Evolutionary conservation across 1,140 invertebrate genomes (phyloP).

Genomic region (Microplitis mediator): DNA sequence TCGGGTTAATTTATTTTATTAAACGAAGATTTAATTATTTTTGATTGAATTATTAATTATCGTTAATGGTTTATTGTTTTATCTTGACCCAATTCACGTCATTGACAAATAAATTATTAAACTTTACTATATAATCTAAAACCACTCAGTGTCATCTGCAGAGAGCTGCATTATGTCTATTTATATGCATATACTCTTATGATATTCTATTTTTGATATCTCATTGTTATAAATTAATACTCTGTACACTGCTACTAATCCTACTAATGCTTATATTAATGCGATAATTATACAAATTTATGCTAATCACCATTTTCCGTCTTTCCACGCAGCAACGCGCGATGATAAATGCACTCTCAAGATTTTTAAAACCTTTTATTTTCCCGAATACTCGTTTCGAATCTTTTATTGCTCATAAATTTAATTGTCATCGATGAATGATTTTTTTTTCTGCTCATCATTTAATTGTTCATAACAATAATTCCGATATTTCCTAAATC

Average conservation of each 20-base stretch:
- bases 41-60: neutral
- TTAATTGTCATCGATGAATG: too few relatives aligned
- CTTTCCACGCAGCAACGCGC: neutral
- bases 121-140: too few relatives aligned
- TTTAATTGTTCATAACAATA: too few relatives aligned
- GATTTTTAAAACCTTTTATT: neutral
- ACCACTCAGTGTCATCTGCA: too few relatives aligned
- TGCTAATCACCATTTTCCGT: neutral
- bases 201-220: too few relatives aligned
- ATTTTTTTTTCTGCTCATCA: too few relatives aligned
- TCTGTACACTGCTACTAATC: neutral
- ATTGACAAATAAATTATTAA: too few relatives aligned
- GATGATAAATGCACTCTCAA: neutral
- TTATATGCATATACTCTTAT: too few relatives aligned
- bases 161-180: too few relatives aligned
- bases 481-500: too few relatives aligned
- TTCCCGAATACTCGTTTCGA: neutral
- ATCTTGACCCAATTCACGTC: neutral
- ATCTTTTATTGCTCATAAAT: neutral
- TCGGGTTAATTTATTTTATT: too few relatives aligned
- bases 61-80: neutral
- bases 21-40: neutral
- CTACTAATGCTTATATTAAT: too few relatives aligned
- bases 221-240: neutral
- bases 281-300: neutral